Base-by-base conservation (phyloP, 2,888 invertebrate species). In the Argyra leucocephala region DNA sequence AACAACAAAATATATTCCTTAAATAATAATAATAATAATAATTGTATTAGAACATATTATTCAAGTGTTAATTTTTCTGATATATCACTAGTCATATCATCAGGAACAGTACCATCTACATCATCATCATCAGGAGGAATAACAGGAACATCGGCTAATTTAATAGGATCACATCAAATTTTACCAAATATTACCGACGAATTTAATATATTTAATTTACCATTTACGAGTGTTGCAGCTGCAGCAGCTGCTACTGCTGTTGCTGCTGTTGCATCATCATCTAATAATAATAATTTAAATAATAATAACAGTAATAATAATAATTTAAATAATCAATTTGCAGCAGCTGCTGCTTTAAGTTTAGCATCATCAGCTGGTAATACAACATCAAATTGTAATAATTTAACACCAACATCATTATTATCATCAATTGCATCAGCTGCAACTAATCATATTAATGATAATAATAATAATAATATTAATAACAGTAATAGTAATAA, bases 291-390 rank as follows among this genome's bases (percentile, higher is more conserved):
- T 58, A 58, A 58, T 58, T 15, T 2, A 22, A 58, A 22, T 58
- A 23, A 18, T 23, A 59, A 59, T 23, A 59, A 23, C 15, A 48
- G 1, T n/a, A 48, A 7, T 65, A 66, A 9, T 67, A 66, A 59
- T 68, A 69, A 10, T 69, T 67, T 59, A 68, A 67, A 60, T 66
- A 76, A 74, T 12, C 22, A 31, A 6, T 58, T 64, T 12, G n/a
- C 66, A 6, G 22, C 63, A n/a, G 61, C 67, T n/a, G 67, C 67
- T 48, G 65, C 67, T n/a, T 66, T 69, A 61, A 64, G 66, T 21
- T 31, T 67, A 18, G 62, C 66, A 15, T 31, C 66, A 3, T 64
- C 65, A 12, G 63, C 64, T 1, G 66, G 67, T 5, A 60, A 48
- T n/a, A 59, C 66, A 6, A 67, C 65, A 64, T 22, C 67, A 21